phyloP scores from a whole-genome alignment of 2,797 vertebrate species.

The Parauchenoglanis ngamensis region DNA sequence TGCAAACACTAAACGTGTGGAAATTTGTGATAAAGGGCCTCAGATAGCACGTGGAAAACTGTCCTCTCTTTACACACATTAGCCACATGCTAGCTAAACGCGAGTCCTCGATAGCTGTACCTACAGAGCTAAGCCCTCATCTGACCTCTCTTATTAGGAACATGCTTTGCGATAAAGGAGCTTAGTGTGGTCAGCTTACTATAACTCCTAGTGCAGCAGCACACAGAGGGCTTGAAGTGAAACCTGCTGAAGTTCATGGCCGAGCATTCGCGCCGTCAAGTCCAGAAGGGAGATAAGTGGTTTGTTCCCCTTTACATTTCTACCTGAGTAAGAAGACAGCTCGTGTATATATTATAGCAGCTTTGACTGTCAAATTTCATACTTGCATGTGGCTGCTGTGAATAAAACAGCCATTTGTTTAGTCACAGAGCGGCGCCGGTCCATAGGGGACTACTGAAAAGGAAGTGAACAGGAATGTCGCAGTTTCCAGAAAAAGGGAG shows the following conservation, averaged over 20 bases:
- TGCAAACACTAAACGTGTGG: conserved; percentile 51
- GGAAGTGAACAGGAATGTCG: conserved; percentile 9
- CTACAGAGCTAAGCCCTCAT: conserved; percentile 4
- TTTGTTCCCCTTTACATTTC: not conserved
- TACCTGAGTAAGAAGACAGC: not conserved
- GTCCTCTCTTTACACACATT: conserved; percentile 36
- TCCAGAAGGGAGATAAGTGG: not conserved
- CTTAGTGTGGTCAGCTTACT: not conserved
- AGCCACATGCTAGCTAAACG: conserved; percentile 1
- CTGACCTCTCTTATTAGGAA: conserved; percentile 21
- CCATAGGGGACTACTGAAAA: not conserved
- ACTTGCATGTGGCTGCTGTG: conserved; percentile 11
- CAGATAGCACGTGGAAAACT: conserved; percentile 8
- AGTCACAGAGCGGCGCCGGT: conserved; percentile 15
- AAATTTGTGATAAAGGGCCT: conserved; percentile 44
- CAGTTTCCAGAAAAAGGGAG: not conserved
- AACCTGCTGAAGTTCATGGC: not conserved
- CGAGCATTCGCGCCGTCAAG: not conserved
- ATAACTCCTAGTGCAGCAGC: not conserved
- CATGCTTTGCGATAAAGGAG: conserved; percentile 25
- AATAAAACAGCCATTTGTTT: conserved; percentile 47
- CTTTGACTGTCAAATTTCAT: conserved; percentile 49
- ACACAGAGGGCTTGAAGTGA: not conserved
- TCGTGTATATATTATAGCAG: not conserved
- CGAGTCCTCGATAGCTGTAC: not conserved